Evolutionary conservation across 1,140 invertebrate species (phyloP).

Genomic region (Drosophila lacertosa): DNA sequence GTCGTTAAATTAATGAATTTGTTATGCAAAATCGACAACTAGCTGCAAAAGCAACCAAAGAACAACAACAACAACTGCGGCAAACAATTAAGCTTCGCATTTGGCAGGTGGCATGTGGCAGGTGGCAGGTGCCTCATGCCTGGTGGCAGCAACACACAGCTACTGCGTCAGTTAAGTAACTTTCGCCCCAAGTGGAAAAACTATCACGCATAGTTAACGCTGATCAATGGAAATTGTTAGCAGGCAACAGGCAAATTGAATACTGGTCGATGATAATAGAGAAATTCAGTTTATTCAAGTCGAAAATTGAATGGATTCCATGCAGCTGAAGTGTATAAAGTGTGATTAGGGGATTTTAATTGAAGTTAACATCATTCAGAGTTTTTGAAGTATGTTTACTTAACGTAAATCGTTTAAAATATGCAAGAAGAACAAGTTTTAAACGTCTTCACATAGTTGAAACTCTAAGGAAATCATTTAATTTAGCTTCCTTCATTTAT

Average conservation of each 20-base stretch:
- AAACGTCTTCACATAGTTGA: too few species aligned
- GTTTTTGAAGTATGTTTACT: too few species aligned
- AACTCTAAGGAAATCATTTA: too few species aligned
- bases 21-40: constrained; percentile 78
- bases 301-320: not conserved
- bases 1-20: constrained; percentile 75
- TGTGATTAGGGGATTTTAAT: not conserved
- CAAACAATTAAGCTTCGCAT: constrained; percentile 55
- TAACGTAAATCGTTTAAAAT: too few species aligned
- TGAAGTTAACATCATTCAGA: too few species aligned
- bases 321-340: not conserved
- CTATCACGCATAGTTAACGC: constrained; percentile 38
- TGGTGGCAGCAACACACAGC: too few species aligned
- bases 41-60: constrained; percentile 40
- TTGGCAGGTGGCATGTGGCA: constrained; percentile 35
- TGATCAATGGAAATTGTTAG: constrained; percentile 41
- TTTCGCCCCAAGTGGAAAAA: constrained; percentile 30
- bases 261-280: not conserved
- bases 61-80: constrained; percentile 30
- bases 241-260: constrained; percentile 18
- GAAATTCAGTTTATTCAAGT: not conserved
- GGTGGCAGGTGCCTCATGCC: not conserved
- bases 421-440: too few species aligned
- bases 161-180: constrained; percentile 20
- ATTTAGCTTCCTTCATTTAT: too few species aligned